phyloP scores from a whole-genome alignment of 92 coral and sea anemone species.

The Bergia sp. region DNA sequence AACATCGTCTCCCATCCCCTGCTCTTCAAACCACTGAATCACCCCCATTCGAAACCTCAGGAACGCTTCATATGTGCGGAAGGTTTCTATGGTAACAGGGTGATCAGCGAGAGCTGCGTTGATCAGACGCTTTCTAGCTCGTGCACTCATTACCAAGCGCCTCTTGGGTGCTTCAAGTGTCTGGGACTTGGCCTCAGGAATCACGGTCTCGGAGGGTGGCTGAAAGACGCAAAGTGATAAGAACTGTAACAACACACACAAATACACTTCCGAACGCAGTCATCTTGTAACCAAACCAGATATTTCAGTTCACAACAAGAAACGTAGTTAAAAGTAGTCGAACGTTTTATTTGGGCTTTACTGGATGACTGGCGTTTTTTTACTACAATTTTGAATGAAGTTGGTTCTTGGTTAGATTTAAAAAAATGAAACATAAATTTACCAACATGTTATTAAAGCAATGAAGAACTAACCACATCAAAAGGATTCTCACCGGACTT shows the following conservation, averaged over 20 bases:
- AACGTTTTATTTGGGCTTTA: neutral
- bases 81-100: constrained; percentile 84
- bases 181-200: constrained; percentile 30
- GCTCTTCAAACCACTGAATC: constrained; percentile 70
- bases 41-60: constrained; percentile 65
- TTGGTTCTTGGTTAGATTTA: neutral
- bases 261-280: neutral
- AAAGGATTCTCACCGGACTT: neutral
- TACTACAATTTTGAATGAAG: neutral
- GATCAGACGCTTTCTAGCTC: constrained; percentile 88
- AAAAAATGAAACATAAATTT: too few species aligned
- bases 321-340: neutral
- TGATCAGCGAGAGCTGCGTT: constrained; percentile 87
- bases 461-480: neutral
- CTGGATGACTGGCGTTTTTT: neutral
- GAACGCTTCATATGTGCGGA: constrained; percentile 81
- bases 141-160: constrained; percentile 80
- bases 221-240: neutral
- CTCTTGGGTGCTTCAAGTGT: constrained; percentile 57
- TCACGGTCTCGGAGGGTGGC: neutral
- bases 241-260: neutral
- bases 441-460: neutral
- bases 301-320: too few species aligned
- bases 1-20: constrained; percentile 76
- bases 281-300: neutral